Conservation (phyloP, 64 coral and sea anemone genomes). For the Montipora capricornis region DNA sequence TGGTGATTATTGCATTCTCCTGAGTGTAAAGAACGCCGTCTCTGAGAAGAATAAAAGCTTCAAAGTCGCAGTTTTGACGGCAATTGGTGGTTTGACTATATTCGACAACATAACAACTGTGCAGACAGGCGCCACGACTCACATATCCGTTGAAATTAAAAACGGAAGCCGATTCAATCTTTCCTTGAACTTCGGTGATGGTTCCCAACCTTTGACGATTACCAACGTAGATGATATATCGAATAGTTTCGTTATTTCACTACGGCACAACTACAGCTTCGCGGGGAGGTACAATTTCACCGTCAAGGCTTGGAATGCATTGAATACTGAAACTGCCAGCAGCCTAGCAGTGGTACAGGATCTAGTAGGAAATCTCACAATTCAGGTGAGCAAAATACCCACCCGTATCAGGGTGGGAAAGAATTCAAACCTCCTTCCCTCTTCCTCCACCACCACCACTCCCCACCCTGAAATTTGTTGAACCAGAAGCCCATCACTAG, state of each 20-base stretch:
- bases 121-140: conserved; percentile 22
- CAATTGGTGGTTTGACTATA: conserved; percentile 9
- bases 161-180: conserved; percentile 50
- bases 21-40: conserved; percentile 9
- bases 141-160: conserved; percentile 30
- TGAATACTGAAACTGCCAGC: conserved; percentile 20
- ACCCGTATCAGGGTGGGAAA: background rate
- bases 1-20: background rate
- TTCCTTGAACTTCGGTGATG: conserved; percentile 10
- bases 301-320: conserved; percentile 43
- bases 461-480: too few species aligned
- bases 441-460: too few species aligned
- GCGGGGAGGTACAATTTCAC: conserved; percentile 29
- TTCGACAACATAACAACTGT: conserved; percentile 11
- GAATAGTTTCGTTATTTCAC: conserved; percentile 63
- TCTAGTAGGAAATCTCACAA: conserved; percentile 10
- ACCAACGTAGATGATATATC: background rate
- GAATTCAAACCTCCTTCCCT: too few species aligned
- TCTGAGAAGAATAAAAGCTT: background rate
- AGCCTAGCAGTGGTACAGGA: conserved; percentile 29
- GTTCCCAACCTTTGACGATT: conserved; percentile 11
- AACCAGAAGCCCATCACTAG: too few species aligned
- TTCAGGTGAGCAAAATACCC: conserved; percentile 34
- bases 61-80: background rate
- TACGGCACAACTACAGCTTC: conserved; percentile 61